Evolutionary conservation across 2,113 vertebrate genomes (phyloP).

Genomic region (Brachyhypopomus gauderio): DNA sequence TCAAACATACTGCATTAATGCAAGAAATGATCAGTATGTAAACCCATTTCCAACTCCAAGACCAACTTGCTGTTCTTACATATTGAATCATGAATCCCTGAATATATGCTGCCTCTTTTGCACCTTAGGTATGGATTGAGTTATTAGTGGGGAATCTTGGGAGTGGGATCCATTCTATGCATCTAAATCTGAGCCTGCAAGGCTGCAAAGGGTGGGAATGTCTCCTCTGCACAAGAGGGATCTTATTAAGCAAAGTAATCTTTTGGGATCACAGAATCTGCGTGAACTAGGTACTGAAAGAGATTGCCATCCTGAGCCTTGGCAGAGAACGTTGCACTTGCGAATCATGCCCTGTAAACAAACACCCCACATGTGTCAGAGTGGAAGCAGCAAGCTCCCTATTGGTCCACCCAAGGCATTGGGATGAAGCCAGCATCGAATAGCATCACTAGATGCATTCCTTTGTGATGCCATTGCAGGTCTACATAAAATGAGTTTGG

Average conservation of each 20-base stretch:
- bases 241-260: not conserved
- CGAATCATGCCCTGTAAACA: not conserved
- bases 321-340: not conserved
- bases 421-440: slow-evolving; percentile 62
- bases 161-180: not conserved
- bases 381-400: not conserved
- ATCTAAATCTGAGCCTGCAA: slow-evolving; percentile 41
- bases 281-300: not conserved
- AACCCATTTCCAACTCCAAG: not conserved
- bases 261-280: not conserved
- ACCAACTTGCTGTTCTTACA: not conserved
- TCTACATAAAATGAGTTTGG: slow-evolving; percentile 66
- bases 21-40: not conserved
- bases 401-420: slow-evolving; percentile 55
- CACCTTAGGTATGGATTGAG: not conserved
- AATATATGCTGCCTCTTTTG: not conserved
- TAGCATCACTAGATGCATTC: slow-evolving; percentile 74
- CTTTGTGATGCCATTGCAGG: slow-evolving; percentile 74
- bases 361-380: not conserved
- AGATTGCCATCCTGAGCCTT: no score
- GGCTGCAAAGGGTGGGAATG: slow-evolving; percentile 39
- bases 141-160: not conserved
- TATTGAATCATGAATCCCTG: not conserved
- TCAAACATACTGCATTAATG: not conserved
- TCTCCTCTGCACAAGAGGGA: not conserved